Percentiles rank a stretch among this genome's conserved stretches.
Evolutionary conservation across 2,797 vertebrate species (phyloP).

Genomic region (Malacoraja senta): DNA sequence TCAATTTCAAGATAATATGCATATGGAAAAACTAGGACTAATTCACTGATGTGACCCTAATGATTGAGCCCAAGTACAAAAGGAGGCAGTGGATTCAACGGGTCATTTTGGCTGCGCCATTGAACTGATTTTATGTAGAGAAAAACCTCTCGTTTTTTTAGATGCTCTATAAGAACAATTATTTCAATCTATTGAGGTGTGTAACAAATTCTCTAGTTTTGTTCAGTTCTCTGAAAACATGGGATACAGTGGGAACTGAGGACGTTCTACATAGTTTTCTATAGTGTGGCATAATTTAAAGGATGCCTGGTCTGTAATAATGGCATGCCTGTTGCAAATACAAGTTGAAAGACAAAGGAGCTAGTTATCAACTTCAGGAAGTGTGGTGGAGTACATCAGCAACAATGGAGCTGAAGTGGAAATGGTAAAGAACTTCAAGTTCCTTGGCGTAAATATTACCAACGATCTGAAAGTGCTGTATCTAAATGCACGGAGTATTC

Average conservation of each 20-base stretch:
- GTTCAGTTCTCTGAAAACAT: background rate
- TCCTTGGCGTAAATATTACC: too few species aligned
- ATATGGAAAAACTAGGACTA: background rate
- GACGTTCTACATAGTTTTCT: background rate
- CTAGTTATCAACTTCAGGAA: too few species aligned
- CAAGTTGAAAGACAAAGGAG: too few species aligned
- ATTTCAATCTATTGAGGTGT: background rate
- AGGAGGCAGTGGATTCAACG: background rate
- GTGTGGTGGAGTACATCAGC: too few species aligned
- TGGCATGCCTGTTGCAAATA: background rate
- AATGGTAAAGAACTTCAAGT: too few species aligned
- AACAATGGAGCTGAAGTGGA: too few species aligned
- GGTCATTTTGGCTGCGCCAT: background rate
- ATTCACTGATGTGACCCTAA: background rate
- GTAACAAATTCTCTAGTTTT: background rate
- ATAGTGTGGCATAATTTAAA: background rate
- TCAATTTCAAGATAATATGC: background rate
- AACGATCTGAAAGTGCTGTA: too few species aligned
- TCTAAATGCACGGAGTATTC: too few species aligned
- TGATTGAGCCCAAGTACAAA: background rate
- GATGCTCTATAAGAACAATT: background rate
- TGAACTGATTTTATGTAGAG: background rate
- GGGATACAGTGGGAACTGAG: background rate
- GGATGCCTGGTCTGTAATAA: background rate
- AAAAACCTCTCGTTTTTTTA: background rate